A percentile compares a stretch with the other conserved stretches of the same genome.
Conservation (phyloP, 2,113 vertebrate species). For the Ciconia boyciana region DNA sequence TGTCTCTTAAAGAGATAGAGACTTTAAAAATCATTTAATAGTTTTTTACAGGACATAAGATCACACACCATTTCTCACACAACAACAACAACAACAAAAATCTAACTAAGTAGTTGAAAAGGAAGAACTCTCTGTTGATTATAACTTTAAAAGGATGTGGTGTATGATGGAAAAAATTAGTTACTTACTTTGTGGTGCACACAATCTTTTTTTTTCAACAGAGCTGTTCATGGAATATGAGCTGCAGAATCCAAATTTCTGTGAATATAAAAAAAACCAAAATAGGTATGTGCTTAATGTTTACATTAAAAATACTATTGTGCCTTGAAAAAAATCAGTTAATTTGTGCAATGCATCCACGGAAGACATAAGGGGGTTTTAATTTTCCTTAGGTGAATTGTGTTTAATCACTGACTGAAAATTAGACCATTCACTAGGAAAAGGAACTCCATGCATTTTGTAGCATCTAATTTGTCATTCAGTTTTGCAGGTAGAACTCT, state of each 20-base stretch:
- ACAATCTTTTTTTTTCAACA: neutral
- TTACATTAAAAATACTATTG: neutral
- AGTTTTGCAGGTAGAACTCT: neutral
- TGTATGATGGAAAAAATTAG: neutral
- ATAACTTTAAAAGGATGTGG: neutral
- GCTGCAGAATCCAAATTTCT: neutral
- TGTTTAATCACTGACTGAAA: neutral
- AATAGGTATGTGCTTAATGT: neutral
- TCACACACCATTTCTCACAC: neutral
- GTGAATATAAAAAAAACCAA: neutral
- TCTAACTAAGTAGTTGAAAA: neutral
- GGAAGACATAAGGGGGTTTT: accelerated
- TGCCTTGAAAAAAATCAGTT: neutral
- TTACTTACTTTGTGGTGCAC: neutral
- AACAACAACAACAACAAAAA: neutral
- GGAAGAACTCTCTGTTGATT: neutral
- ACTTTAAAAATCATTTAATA: neutral
- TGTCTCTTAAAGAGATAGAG: neutral
- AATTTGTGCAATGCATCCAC: neutral
- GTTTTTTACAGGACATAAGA: neutral
- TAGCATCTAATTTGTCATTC: neutral
- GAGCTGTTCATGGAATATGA: neutral
- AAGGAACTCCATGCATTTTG: neutral
- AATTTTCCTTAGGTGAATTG: neutral
- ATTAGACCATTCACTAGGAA: neutral